phyloP scores from a whole-genome alignment of 2,888 invertebrate genomes.

The Trachelus tabidus region DNA sequence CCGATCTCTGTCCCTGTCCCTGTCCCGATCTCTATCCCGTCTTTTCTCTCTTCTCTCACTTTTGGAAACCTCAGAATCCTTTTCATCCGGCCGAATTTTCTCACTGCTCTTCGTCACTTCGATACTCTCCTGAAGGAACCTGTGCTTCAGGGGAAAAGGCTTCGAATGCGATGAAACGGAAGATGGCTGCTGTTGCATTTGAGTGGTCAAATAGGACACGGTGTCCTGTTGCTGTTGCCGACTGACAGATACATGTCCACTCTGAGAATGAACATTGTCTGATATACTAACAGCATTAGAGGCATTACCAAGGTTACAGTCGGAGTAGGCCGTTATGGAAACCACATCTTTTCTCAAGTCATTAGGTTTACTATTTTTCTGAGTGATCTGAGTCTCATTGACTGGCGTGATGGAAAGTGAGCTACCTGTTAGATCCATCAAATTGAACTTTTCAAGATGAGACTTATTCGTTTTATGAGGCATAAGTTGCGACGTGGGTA shows the following conservation, averaged over 20 bases:
- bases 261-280: slow-evolving; percentile 23
- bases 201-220: not conserved
- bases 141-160: slow-evolving; percentile 45
- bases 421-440: slow-evolving; percentile 55
- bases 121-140: slow-evolving; percentile 45
- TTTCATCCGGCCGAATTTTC: slow-evolving; percentile 36
- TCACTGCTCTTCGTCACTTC: slow-evolving; percentile 40
- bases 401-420: slow-evolving; percentile 61
- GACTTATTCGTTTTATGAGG: slow-evolving; percentile 48
- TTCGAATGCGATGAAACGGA: slow-evolving; percentile 32
- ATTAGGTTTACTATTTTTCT: slow-evolving; percentile 30
- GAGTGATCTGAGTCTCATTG: slow-evolving; percentile 46
- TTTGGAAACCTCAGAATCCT: slow-evolving; percentile 42
- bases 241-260: slow-evolving; percentile 16
- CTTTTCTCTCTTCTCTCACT: slow-evolving; percentile 45
- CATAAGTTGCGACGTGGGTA: slow-evolving; percentile 55
- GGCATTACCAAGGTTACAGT: slow-evolving; percentile 26
- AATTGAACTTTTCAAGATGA: slow-evolving; percentile 52
- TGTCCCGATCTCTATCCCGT: slow-evolving; percentile 23
- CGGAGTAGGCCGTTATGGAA: slow-evolving; percentile 57
- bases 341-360: slow-evolving; percentile 57
- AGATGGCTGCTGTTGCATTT: not conserved
- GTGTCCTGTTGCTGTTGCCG: not conserved
- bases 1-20: too few relatives aligned
- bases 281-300: slow-evolving; percentile 5